Evolutionary conservation across 2,888 invertebrate genomes (phyloP), one percentile per base, ranked within the genome.

Genomic region (Julus scandinavius): DNA sequence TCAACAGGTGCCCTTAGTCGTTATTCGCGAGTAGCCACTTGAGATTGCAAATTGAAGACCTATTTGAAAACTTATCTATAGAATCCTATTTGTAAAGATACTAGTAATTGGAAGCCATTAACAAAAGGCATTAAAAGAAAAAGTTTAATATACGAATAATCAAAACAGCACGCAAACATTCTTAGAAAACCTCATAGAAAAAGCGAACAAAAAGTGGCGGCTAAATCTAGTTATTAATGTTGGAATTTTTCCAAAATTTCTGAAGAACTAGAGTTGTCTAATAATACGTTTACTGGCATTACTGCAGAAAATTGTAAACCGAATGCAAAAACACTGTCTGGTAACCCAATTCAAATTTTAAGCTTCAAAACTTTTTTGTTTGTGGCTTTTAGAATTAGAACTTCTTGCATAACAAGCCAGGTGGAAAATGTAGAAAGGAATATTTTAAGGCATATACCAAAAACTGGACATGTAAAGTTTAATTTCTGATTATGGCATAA

Each of bases 261-360:
- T 29, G 29, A 29, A 29, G 29, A 29, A 63, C 54, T 54, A 54
- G 17, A 63, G 0, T n/a, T n/a, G n/a, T n/a, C 17, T 63, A n/a
- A 63, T 63, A 0, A n/a, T 54, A 54, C 13, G 20, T 63, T 63
- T 1, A 63, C n/a, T 17, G n/a, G 7, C 63, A n/a, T 63, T n/a
- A 5, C 5, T n/a, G 63, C n/a, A 63, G 13, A 72, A 20, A 72
- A n/a, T n/a, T 63, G 17, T 63, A 63, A n/a, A 63, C 63, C 63
- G n/a, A 63, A n/a, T 63, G 63, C 17, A 63, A 63, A 63, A n/a
- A 63, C 17, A 63, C 63, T 63, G 54, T 54, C 54, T 54, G 54
- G 54, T 54, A 54, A 54, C 54, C 54, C 54, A 54, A 11, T 54
- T 54, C 54, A 17, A 54, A 11, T 54, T 13, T 15, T 54, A 15